Evolutionary conservation across 37 sponge, comb jelly and placozoan genomes (phyloP).

Genomic region (Spongilla lacustris): DNA sequence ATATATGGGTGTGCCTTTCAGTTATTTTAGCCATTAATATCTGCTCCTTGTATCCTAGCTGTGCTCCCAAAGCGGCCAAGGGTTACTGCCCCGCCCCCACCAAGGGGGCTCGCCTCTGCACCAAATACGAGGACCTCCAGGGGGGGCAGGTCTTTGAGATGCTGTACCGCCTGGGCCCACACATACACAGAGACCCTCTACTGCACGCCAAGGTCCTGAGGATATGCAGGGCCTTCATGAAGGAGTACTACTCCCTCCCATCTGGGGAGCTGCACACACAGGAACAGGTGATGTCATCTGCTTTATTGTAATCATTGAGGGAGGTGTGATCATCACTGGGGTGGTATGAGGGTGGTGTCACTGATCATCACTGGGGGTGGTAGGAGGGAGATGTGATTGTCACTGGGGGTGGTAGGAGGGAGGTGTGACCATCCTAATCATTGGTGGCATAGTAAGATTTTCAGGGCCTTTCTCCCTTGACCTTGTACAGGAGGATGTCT

Average conservation of each 20-base stretch:
- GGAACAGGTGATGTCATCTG: constrained; percentile 24
- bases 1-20: too few species aligned
- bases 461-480: too few species aligned
- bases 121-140: constrained; percentile 27
- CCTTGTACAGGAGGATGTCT: constrained; percentile 43
- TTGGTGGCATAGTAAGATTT: too few species aligned
- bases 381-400: neutral
- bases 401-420: neutral
- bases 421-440: neutral
- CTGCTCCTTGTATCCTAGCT: too few species aligned
- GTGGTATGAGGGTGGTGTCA: too few species aligned
- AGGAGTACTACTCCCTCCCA: constrained; percentile 39
- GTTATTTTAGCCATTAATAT: too few species aligned
- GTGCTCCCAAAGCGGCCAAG: constrained; percentile 58
- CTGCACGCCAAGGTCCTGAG: constrained; percentile 88
- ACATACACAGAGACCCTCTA: constrained; percentile 73
- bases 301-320: neutral
- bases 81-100: constrained; percentile 10
- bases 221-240: constrained; percentile 72
- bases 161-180: constrained; percentile 77
- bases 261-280: constrained; percentile 32
- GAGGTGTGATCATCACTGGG: neutral
- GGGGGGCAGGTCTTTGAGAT: constrained; percentile 57
- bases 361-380: neutral
- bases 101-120: constrained; percentile 13